Percentiles rank a stretch among this genome's conserved stretches.
Conservation (phyloP, 1,140 invertebrate species). For the Radopholus similis region DNA sequence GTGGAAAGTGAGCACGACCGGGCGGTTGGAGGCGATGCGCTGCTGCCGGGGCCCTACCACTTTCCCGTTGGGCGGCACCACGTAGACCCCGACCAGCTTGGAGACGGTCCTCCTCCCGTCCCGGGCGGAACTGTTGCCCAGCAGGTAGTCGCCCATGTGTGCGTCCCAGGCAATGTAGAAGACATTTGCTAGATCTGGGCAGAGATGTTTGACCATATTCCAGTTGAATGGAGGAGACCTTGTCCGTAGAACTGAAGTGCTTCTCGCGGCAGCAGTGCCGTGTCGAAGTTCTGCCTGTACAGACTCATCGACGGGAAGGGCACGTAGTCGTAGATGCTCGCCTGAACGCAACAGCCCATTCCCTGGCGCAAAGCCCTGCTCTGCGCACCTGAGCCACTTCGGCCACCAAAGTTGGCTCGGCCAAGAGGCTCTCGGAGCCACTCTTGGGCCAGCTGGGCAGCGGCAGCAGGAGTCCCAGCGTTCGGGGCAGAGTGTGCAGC, state of each 20-base stretch:
- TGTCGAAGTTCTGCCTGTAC: slow-evolving; percentile 10
- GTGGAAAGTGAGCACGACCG: background rate
- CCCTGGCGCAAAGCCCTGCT: background rate
- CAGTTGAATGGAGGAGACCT: background rate
- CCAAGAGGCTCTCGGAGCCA: slow-evolving; percentile 4
- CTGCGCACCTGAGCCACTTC: slow-evolving; percentile 2
- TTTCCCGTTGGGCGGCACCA: background rate
- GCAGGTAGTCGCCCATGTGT: background rate
- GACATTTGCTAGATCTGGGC: slow-evolving; percentile 2
- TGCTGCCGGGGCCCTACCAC: background rate
- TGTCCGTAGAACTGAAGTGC: background rate
- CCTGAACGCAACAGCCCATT: background rate
- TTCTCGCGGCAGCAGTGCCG: slow-evolving; percentile 2
- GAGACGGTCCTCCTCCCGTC: background rate
- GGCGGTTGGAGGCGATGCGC: background rate
- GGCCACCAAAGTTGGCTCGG: slow-evolving; percentile 8
- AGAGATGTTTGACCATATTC: background rate
- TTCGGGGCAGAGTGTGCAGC: background rate
- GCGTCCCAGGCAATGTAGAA: slow-evolving; percentile 1
- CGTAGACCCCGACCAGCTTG: background rate
- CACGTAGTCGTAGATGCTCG: background rate
- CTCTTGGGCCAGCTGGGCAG: background rate
- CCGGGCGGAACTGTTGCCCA: background rate
- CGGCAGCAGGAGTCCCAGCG: background rate
- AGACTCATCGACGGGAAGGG: slow-evolving; percentile 16